phyloP scores from a whole-genome alignment of 2,113 vertebrate species.

The Craseonycteris thonglongyai region DNA sequence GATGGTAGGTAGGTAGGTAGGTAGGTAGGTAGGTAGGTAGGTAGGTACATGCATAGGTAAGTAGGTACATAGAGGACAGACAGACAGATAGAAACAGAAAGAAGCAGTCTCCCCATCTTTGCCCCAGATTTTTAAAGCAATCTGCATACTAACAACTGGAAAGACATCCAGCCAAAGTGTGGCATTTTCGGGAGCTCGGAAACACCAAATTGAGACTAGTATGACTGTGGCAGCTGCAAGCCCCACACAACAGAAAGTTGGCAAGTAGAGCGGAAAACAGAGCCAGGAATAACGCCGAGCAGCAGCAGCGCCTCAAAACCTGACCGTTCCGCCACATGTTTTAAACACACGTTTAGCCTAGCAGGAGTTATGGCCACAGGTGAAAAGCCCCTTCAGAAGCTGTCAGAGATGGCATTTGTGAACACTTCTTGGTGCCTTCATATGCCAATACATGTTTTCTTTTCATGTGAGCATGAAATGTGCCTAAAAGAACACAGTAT shows the following conservation, averaged over 20 bases:
- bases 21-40: background rate
- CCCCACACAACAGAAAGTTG: constrained; percentile 38
- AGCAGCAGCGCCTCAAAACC: constrained; percentile 12
- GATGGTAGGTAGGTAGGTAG: background rate
- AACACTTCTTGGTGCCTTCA: background rate
- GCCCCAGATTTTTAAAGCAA: background rate
- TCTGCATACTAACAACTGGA: background rate
- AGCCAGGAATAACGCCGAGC: constrained; percentile 42
- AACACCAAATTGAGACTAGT: background rate
- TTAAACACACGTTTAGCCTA: constrained; percentile 49
- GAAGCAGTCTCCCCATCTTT: background rate
- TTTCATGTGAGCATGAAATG: background rate
- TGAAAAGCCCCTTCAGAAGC: constrained; percentile 51
- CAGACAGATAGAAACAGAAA: background rate
- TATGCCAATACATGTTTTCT: background rate
- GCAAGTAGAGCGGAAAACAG: constrained; percentile 28
- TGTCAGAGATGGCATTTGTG: constrained; percentile 18
- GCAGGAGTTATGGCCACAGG: constrained; percentile 44
- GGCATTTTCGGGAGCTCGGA: constrained; percentile 23
- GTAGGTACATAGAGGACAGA: background rate
- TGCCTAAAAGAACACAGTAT: background rate
- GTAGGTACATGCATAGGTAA: no score
- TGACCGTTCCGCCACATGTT: constrained; percentile 51
- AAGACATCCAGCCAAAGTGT: constrained; percentile 18
- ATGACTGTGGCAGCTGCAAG: constrained; percentile 44